Conservation (phyloP, 1,140 invertebrate genomes). For the Diachasmimorpha longicaudata region DNA sequence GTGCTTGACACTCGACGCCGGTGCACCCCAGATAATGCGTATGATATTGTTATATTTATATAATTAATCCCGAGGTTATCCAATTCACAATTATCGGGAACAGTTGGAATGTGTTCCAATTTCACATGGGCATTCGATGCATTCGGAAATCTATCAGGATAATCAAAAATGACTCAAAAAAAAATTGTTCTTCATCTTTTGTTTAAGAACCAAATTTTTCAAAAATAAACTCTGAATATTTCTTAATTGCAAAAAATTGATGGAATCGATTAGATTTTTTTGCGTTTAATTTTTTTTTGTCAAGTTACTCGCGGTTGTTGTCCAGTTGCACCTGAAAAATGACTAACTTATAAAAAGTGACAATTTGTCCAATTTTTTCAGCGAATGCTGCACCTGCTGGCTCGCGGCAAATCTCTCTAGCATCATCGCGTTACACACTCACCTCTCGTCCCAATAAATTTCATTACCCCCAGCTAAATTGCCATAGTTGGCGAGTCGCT, state of each 20-base stretch:
- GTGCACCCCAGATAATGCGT: not conserved
- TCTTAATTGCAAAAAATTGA: no score
- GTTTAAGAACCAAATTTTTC: no score
- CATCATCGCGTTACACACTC: slow-evolving; percentile 6
- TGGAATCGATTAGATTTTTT: no score
- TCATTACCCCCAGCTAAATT: slow-evolving; percentile 33
- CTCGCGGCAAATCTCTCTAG: not conserved
- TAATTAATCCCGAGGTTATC: not conserved
- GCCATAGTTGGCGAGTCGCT: slow-evolving; percentile 27
- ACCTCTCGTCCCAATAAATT: slow-evolving; percentile 40
- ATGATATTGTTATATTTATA: not conserved
- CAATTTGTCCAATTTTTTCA: not conserved
- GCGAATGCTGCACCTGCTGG: not conserved
- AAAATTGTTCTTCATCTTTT: no score
- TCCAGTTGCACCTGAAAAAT: not conserved
- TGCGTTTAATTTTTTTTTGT: no score
- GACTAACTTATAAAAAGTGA: not conserved
- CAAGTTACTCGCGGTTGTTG: no score
- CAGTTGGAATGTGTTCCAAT: no score
- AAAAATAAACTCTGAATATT: no score
- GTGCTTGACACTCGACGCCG: slow-evolving; percentile 37
- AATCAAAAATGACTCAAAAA: no score
- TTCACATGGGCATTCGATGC: no score
- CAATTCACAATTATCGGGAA: no score
- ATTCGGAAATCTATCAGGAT: no score